Evolutionary conservation across 2,888 invertebrate genomes (phyloP).

Genomic region (Ferdinandea cuprea): DNA sequence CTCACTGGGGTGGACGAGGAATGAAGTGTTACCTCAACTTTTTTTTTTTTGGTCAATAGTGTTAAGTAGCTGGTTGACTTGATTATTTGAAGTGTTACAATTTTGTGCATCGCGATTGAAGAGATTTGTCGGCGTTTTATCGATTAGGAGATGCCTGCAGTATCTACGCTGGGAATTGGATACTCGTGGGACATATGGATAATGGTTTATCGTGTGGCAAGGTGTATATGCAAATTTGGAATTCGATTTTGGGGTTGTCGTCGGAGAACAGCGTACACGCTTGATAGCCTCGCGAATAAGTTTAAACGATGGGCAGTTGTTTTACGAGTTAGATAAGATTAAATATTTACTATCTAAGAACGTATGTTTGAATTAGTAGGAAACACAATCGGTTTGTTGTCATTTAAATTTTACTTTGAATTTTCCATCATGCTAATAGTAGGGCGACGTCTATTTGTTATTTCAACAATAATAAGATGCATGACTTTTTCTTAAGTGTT

Average conservation of each 20-base stretch:
- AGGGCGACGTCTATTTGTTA: too few species aligned
- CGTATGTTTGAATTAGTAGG: too few species aligned
- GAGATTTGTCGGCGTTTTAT: neutral
- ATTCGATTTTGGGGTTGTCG: neutral
- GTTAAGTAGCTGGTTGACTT: neutral
- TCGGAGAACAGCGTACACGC: too few species aligned
- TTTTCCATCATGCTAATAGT: too few species aligned
- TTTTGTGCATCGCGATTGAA: neutral
- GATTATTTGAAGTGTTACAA: neutral
- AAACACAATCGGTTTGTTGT: too few species aligned
- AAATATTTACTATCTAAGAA: too few species aligned
- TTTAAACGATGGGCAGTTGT: too few species aligned
- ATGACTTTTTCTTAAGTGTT: too few species aligned
- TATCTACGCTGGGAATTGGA: neutral
- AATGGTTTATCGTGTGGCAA: neutral
- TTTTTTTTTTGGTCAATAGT: conserved; percentile 18
- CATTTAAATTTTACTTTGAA: too few species aligned
- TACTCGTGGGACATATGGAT: conserved; percentile 30
- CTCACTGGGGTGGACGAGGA: conserved; percentile 63
- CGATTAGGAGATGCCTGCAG: neutral
- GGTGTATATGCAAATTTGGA: neutral
- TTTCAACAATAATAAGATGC: too few species aligned
- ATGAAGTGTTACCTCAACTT: conserved; percentile 48
- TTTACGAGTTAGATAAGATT: too few species aligned
- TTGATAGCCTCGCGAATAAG: too few species aligned